These are phyloP conservation scores for Eristalis pertinax DNA, from an alignment of 2,888 invertebrate species.

Conservation along the genomic window DNA sequence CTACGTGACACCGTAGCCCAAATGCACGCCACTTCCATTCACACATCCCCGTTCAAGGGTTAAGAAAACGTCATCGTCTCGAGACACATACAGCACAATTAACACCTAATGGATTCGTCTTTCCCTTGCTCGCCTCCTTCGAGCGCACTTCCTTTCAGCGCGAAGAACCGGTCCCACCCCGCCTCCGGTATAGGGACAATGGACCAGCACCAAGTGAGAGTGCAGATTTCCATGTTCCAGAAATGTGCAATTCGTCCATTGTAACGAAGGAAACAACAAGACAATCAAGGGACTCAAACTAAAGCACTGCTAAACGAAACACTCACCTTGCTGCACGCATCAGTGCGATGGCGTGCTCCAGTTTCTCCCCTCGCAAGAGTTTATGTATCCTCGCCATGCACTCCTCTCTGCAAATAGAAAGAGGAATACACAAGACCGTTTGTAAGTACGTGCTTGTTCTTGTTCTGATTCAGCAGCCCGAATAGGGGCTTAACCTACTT, in stretches of 20 bases:
- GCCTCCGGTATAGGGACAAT: conserved; percentile 10
- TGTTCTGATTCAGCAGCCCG: not conserved
- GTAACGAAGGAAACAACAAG: not conserved
- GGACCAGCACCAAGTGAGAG: not conserved
- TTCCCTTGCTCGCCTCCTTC: not conserved
- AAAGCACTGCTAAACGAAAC: conserved; percentile 17
- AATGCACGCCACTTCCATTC: not conserved
- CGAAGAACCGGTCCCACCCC: not conserved
- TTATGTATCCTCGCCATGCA: conserved; percentile 94
- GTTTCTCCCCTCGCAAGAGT: conserved; percentile 86
- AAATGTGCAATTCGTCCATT: conserved; percentile 19
- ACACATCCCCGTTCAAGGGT: not conserved
- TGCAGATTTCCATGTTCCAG: conserved; percentile 24
- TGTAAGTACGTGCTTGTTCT: not conserved
- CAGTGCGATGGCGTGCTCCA: conserved; percentile 90
- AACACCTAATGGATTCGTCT: conserved; percentile 42
- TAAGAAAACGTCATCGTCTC: conserved; percentile 27
- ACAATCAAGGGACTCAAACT: conserved; percentile 16
- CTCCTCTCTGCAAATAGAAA: conserved; percentile 85
- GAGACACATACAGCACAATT: conserved; percentile 38
- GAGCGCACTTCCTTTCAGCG: not conserved
- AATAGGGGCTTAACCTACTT: conserved; percentile 84
- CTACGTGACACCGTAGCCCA: not conserved
- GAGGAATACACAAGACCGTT: conserved; percentile 25
- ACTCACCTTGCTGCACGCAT: conserved; percentile 89